phyloP scores from a whole-genome alignment of 2,888 invertebrate species.

The Blastobasis adustella region DNA sequence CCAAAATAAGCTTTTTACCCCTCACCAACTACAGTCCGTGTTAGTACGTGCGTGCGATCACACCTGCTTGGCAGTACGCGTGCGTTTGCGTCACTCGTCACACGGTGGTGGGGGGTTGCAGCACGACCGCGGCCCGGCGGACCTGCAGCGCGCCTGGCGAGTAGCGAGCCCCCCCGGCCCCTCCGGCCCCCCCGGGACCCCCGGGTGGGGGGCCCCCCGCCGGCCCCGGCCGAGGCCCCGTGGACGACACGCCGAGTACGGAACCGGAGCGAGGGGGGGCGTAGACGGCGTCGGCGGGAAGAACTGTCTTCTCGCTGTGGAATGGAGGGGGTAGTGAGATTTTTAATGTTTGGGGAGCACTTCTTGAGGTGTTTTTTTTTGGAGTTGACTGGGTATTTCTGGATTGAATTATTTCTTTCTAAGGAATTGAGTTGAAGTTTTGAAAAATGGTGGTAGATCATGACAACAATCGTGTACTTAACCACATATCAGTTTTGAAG shows the following conservation, averaged over 20 bases:
- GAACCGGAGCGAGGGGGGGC: conserved; percentile 69
- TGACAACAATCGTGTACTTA: too few species aligned
- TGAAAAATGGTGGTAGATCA: too few species aligned
- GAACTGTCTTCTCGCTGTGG: conserved; percentile 71
- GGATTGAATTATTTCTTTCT: not conserved
- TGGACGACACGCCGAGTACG: conserved; percentile 44
- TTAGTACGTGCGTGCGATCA: conserved; percentile 8
- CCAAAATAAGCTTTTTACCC: too few species aligned
- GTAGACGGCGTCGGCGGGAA: conserved; percentile 85
- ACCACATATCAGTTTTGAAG: too few species aligned
- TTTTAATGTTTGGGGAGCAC: too few species aligned
- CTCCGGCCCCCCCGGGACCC: conserved; percentile 72
- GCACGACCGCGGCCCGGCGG: conserved; percentile 90
- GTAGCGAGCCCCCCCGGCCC: conserved; percentile 69
- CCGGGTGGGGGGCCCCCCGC: conserved; percentile 79
- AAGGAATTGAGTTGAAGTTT: too few species aligned
- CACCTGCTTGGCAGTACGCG: conserved; percentile 6
- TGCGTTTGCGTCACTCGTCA: conserved; percentile 9
- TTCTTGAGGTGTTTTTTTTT: not conserved
- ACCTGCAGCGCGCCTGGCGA: conserved; percentile 89
- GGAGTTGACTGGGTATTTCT: not conserved
- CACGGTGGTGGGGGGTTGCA: conserved; percentile 90
- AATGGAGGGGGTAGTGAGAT: not conserved
- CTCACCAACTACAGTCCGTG: not conserved
- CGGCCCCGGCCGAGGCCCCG: conserved; percentile 80